These are phyloP conservation scores for Pristionchus japonicus DNA, from an alignment of 2,888 invertebrate species.

Conservation along the genomic window DNA sequence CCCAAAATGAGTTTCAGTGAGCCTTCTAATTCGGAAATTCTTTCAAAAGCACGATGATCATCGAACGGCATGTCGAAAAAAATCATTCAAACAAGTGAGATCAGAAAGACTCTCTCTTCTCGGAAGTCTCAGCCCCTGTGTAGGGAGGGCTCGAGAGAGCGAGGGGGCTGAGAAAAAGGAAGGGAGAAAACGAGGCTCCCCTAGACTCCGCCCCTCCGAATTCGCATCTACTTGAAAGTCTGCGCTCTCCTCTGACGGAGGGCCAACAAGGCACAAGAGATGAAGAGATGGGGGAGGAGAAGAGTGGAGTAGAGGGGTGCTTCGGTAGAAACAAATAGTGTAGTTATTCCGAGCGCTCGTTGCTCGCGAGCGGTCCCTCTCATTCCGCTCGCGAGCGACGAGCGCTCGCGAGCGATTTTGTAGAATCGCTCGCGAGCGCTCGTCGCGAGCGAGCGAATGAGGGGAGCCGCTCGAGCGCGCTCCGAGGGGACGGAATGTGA, in stretches of 20 bases:
- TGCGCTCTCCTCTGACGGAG: not conserved
- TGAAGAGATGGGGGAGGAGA: not conserved
- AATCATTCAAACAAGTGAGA: not conserved
- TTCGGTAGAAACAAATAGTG: not conserved
- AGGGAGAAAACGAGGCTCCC: not conserved
- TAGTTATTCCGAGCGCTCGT: no score
- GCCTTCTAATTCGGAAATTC: not conserved
- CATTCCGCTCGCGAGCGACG: no score
- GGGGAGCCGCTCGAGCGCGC: no score
- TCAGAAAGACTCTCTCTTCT: not conserved
- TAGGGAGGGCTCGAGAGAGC: not conserved
- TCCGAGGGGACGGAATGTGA: no score
- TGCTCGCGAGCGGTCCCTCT: no score
- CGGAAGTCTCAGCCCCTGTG: not conserved
- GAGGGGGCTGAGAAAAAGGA: not conserved
- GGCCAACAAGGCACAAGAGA: not conserved
- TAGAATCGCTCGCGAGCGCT: no score
- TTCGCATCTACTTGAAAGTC: slow-evolving; percentile 41
- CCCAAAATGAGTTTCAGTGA: not conserved
- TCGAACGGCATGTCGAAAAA: not conserved
- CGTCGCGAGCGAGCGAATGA: no score
- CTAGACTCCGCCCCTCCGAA: not conserved
- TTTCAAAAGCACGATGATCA: not conserved
- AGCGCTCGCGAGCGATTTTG: no score
- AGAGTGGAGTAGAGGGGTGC: not conserved